phyloP scores from a whole-genome alignment of 2,888 invertebrate genomes.

The Tholera decimalis region DNA sequence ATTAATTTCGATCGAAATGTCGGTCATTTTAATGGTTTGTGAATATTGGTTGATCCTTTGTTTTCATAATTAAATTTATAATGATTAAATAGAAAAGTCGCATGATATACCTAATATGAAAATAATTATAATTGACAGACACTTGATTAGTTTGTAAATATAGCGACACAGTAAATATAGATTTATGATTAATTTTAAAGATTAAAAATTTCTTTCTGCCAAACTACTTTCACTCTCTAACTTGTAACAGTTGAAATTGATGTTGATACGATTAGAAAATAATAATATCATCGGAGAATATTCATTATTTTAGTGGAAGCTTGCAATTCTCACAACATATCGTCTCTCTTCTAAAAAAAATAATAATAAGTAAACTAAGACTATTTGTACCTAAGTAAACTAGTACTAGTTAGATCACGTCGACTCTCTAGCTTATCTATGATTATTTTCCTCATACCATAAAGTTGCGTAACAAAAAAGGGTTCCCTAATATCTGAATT shows the following conservation, averaged over 20 bases:
- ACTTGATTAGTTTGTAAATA: constrained; percentile 10
- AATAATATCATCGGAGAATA: too few species aligned
- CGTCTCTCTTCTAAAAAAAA: too few species aligned
- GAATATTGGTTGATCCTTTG: not conserved
- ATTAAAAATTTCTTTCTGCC: constrained; percentile 3
- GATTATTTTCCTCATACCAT: not conserved
- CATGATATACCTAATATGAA: too few species aligned
- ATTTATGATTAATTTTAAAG: not conserved
- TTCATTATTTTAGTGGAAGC: too few species aligned
- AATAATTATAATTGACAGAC: not conserved
- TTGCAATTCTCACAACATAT: too few species aligned
- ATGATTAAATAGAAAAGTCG: too few species aligned
- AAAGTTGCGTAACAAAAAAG: constrained; percentile 13
- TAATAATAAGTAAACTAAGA: too few species aligned
- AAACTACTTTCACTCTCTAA: constrained; percentile 24
- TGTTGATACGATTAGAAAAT: too few species aligned
- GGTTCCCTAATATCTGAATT: not conserved
- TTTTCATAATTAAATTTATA: not conserved
- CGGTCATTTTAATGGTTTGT: not conserved
- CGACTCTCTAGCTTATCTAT: not conserved
- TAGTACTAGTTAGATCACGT: too few species aligned
- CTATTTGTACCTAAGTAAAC: too few species aligned
- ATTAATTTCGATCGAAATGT: too few species aligned
- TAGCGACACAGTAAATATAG: not conserved
- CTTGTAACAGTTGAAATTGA: too few species aligned